Conservation (phyloP, 2,113 vertebrate species). For the Scomber japonicus region DNA sequence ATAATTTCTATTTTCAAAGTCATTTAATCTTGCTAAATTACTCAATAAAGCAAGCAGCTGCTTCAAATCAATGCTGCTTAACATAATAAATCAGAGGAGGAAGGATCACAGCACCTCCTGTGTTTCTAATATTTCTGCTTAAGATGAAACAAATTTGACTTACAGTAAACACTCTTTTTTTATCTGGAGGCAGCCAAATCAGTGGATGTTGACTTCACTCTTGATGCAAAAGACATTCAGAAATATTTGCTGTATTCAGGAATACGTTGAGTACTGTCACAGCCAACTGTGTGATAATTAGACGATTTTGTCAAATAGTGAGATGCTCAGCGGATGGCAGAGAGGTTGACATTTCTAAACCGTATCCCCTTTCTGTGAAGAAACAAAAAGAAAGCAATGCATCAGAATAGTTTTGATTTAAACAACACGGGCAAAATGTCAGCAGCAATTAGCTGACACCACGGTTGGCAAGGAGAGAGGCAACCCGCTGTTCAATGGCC, state of each 20-base stretch:
- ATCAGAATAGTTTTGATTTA: constrained; percentile 77
- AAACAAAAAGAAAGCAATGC: constrained; percentile 75
- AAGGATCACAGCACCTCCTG: not conserved
- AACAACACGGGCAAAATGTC: constrained; percentile 84
- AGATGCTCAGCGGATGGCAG: constrained; percentile 64
- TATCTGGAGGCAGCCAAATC: too few relatives aligned
- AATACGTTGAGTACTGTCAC: constrained; percentile 66
- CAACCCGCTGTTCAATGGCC: constrained; percentile 82
- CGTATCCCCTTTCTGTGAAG: constrained; percentile 54
- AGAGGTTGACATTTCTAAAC: constrained; percentile 79
- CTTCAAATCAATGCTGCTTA: not conserved
- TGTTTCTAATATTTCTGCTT: constrained; percentile 4
- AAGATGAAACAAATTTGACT: not conserved
- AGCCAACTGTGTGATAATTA: constrained; percentile 71
- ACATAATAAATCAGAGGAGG: not conserved
- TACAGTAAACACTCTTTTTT: constrained; percentile 4
- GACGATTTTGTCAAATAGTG: constrained; percentile 62
- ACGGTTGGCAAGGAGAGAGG: constrained; percentile 71
- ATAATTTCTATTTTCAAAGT: not conserved
- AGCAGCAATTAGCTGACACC: constrained; percentile 84
- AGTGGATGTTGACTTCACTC: constrained; percentile 34
- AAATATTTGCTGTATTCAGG: constrained; percentile 57
- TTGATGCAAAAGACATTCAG: constrained; percentile 21
- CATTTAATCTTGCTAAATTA: not conserved
- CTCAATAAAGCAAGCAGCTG: not conserved